phyloP scores from a whole-genome alignment of 2,888 invertebrate species.

The Hipparchia semele region DNA sequence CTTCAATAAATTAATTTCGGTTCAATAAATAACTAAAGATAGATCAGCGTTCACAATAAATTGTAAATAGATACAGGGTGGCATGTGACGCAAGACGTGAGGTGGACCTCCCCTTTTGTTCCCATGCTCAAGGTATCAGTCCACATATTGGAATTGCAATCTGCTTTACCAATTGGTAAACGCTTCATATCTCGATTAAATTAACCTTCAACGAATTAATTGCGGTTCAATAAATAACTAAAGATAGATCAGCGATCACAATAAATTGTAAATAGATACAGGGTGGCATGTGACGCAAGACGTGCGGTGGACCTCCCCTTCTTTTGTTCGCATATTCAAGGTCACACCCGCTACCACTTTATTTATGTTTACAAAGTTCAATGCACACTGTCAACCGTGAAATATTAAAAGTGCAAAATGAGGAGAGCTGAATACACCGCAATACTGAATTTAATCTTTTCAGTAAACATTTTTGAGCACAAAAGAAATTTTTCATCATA shows the following conservation, averaged over 20 bases:
- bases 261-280: conserved; percentile 38
- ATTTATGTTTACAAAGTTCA: conserved; percentile 41
- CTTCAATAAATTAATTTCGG: background rate
- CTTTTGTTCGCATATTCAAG: conserved; percentile 64
- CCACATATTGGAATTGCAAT: no score
- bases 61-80: conserved; percentile 31
- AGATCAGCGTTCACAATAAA: conserved; percentile 6
- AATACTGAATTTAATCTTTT: conserved; percentile 19
- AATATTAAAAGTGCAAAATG: conserved; percentile 24
- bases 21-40: background rate
- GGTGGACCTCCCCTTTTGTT: no score
- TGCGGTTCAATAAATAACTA: background rate
- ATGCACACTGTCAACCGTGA: conserved; percentile 40
- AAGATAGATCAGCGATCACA: conserved; percentile 8
- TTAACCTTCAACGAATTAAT: background rate
- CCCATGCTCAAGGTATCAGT: no score
- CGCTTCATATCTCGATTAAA: no score
- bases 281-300: conserved; percentile 40
- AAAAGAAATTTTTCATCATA: conserved; percentile 10
- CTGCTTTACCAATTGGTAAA: no score
- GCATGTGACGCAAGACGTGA: no score
- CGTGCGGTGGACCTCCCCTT: conserved; percentile 40
- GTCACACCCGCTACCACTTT: conserved; percentile 46
- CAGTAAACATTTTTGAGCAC: conserved; percentile 13
- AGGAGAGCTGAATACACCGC: background rate